A percentile compares a stretch with the other conserved stretches of the same genome.
phyloP scores from a whole-genome alignment of 2,888 invertebrate species.

The Nemoura dubitans region DNA sequence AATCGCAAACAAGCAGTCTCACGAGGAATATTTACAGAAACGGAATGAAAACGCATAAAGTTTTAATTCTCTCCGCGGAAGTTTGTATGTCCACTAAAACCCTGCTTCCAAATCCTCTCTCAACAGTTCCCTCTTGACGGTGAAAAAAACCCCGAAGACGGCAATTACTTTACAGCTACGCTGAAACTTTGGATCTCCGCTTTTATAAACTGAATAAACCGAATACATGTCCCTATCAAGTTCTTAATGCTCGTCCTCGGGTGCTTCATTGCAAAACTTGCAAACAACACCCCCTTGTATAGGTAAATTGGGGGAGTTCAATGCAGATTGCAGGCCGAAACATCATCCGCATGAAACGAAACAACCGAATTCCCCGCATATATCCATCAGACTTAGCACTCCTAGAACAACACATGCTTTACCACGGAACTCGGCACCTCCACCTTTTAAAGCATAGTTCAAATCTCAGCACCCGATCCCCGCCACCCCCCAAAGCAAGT shows the following conservation, averaged over 20 bases:
- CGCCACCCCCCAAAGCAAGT: background rate
- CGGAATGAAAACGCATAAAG: conserved; percentile 48
- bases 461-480: background rate
- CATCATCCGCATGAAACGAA: background rate
- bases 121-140: conserved; percentile 41
- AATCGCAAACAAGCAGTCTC: background rate
- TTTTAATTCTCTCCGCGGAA: conserved; percentile 50
- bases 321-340: background rate
- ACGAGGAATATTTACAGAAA: conserved; percentile 3
- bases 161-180: conserved; percentile 48
- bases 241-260: background rate
- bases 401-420: background rate
- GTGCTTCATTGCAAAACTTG: conserved; percentile 36
- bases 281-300: conserved; percentile 21
- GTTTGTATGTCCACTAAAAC: conserved; percentile 48
- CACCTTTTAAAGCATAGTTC: conserved; percentile 30
- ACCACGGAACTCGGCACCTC: background rate
- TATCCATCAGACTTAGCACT: background rate
- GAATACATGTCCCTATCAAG: conserved; percentile 13
- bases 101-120: conserved; percentile 29
- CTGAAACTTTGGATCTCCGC: conserved; percentile 42
- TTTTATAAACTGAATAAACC: conserved; percentile 23
- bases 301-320: conserved; percentile 41
- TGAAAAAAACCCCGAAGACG: conserved; percentile 29
- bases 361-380: background rate